Evolutionary conservation across 2,888 invertebrate genomes (phyloP).

Genomic region (Odontothrips loti): DNA sequence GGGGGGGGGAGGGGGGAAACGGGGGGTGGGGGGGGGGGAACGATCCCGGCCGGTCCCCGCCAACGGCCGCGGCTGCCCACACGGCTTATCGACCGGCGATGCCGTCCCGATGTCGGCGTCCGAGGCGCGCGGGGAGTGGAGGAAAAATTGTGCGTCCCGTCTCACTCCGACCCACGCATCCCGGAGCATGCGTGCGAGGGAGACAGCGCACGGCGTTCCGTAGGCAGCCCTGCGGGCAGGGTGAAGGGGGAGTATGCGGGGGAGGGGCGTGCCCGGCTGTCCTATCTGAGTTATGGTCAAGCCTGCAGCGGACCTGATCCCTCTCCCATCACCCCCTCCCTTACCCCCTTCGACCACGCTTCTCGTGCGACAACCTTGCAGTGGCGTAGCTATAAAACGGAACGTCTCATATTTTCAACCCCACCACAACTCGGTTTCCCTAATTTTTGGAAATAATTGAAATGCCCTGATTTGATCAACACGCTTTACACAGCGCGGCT

Average conservation of each 20-base stretch:
- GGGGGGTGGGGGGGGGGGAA: neutral
- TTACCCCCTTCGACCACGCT: neutral
- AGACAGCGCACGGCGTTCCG: neutral
- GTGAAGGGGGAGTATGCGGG: too few species aligned
- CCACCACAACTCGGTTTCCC: too few species aligned
- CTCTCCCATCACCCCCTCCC: neutral
- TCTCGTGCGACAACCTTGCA: neutral
- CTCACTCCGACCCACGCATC: too few species aligned
- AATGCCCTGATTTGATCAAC: too few species aligned
- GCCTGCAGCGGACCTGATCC: neutral
- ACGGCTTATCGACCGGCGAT: conserved; percentile 15
- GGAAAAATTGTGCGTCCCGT: too few species aligned
- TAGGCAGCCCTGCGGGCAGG: neutral
- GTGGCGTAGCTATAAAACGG: neutral
- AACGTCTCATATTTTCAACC: neutral
- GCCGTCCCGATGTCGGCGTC: neutral
- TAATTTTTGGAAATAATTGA: too few species aligned
- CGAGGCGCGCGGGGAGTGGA: neutral
- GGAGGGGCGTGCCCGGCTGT: neutral
- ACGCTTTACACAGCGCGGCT: too few species aligned
- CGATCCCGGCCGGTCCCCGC: neutral
- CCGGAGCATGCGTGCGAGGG: neutral
- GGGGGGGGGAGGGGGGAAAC: too few species aligned
- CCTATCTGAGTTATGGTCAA: conserved; percentile 24
- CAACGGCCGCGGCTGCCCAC: neutral